Conservation (phyloP, 2,888 invertebrate species). For the Xestia sexstrigata region DNA sequence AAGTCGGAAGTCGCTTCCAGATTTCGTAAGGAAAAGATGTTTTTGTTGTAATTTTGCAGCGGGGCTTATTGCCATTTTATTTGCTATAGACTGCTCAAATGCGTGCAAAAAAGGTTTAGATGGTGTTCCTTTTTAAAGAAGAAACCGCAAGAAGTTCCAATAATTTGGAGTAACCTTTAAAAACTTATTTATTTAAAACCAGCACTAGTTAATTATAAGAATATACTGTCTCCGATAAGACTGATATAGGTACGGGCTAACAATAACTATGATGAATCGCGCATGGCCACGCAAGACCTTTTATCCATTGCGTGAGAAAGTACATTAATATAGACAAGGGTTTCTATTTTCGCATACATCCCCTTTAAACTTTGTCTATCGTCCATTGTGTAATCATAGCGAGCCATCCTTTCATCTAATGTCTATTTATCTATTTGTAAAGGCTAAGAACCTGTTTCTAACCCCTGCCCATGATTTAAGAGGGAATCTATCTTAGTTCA, state of each 20-base stretch:
- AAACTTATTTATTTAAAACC: constrained; percentile 16
- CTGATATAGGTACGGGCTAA: constrained; percentile 34
- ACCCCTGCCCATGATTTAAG: constrained; percentile 67
- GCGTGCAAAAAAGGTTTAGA: constrained; percentile 9
- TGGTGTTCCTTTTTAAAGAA: neutral
- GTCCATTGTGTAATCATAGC: constrained; percentile 75
- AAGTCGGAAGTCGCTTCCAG: constrained; percentile 76
- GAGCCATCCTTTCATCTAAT: constrained; percentile 76
- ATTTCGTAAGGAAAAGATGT: constrained; percentile 66
- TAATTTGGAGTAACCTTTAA: constrained; percentile 41
- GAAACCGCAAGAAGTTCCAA: neutral
- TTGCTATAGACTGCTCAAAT: constrained; percentile 1
- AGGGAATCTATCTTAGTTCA: constrained; percentile 73
- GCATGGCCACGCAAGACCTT: constrained; percentile 63
- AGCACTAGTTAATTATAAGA: constrained; percentile 42
- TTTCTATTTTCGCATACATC: constrained; percentile 76
- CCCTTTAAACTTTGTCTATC: constrained; percentile 72
- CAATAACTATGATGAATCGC: constrained; percentile 58
- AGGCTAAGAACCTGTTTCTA: constrained; percentile 84
- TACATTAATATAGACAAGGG: constrained; percentile 75
- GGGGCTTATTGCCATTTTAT: constrained; percentile 26
- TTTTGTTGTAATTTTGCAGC: constrained; percentile 34
- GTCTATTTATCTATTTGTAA: constrained; percentile 82
- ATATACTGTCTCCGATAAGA: constrained; percentile 52
- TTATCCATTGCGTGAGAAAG: constrained; percentile 82